Evolutionary conservation across 2,888 invertebrate species (phyloP).

Genomic region (Punctoribates punctum): DNA sequence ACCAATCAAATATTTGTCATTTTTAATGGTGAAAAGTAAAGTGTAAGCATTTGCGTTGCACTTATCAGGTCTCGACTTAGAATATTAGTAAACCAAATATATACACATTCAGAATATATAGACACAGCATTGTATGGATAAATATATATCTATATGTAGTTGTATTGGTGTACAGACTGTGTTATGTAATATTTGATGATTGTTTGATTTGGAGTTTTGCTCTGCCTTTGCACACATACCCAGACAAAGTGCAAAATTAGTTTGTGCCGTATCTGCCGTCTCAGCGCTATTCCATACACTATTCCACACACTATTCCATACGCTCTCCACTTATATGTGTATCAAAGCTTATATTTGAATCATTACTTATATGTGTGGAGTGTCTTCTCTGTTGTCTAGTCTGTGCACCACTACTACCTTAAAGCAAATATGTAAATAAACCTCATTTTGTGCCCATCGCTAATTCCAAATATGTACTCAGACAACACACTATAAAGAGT

Average conservation of each 20-base stretch:
- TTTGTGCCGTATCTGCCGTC: neutral
- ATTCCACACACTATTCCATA: neutral
- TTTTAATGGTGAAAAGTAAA: slow-evolving; percentile 36
- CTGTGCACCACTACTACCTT: slow-evolving; percentile 4
- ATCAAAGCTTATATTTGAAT: slow-evolving; percentile 25
- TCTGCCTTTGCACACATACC: neutral
- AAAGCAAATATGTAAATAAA: slow-evolving; percentile 36
- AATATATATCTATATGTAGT: neutral
- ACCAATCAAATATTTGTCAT: slow-evolving; percentile 34
- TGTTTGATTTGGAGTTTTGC: slow-evolving; percentile 30
- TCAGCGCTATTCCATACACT: neutral
- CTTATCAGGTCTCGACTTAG: slow-evolving; percentile 32
- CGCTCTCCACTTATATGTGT: neutral
- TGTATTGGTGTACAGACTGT: slow-evolving; percentile 5
- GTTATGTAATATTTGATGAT: slow-evolving; percentile 34
- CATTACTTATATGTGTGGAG: slow-evolving; percentile 34
- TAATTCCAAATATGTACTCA: slow-evolving; percentile 35
- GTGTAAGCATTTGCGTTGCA: slow-evolving; percentile 32
- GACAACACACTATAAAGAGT: slow-evolving; percentile 4
- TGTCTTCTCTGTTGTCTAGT: neutral
- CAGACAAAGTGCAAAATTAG: slow-evolving; percentile 23
- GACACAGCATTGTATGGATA: neutral
- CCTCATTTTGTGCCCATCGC: slow-evolving; percentile 15
- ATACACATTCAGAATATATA: slow-evolving; percentile 8
- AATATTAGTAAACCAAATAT: slow-evolving; percentile 35